These are phyloP conservation scores for Nyctereutes procyonoides DNA, from an alignment of 2,113 vertebrate species.

Conservation along the genomic window DNA sequence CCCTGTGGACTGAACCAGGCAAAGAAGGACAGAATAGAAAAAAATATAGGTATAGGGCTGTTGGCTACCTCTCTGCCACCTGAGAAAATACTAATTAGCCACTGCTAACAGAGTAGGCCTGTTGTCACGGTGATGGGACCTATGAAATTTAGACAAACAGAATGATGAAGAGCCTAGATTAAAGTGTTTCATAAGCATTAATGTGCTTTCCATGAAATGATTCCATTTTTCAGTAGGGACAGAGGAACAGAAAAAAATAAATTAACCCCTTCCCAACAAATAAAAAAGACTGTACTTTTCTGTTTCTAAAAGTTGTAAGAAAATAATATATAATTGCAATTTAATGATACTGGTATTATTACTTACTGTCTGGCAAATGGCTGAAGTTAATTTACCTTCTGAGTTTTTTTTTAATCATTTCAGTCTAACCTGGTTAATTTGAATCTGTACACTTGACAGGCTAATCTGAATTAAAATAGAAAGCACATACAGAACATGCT, in stretches of 20 bases:
- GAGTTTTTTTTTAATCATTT: not conserved
- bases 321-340: conserved; percentile 58
- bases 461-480: conserved; percentile 64
- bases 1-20: not conserved
- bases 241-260: conserved; percentile 52
- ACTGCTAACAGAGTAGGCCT: not conserved
- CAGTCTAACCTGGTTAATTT: conserved; percentile 46
- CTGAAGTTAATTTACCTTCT: not conserved
- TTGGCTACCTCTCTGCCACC: not conserved
- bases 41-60: not conserved
- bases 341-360: conserved; percentile 43
- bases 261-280: conserved; percentile 2
- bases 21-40: not conserved
- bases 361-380: conserved; percentile 39
- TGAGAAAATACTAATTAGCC: conserved; percentile 9
- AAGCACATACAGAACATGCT: not conserved
- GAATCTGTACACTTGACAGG: conserved; percentile 23
- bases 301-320: conserved; percentile 61
- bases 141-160: conserved; percentile 41
- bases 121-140: not conserved
- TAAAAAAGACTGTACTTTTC: conserved; percentile 25
- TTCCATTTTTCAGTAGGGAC: not conserved
- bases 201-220: conserved; percentile 13
- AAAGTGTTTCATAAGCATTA: conserved; percentile 61
- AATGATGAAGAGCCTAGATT: conserved; percentile 15